Conservation (phyloP, 2,113 vertebrate genomes). For the Turnix velox region DNA sequence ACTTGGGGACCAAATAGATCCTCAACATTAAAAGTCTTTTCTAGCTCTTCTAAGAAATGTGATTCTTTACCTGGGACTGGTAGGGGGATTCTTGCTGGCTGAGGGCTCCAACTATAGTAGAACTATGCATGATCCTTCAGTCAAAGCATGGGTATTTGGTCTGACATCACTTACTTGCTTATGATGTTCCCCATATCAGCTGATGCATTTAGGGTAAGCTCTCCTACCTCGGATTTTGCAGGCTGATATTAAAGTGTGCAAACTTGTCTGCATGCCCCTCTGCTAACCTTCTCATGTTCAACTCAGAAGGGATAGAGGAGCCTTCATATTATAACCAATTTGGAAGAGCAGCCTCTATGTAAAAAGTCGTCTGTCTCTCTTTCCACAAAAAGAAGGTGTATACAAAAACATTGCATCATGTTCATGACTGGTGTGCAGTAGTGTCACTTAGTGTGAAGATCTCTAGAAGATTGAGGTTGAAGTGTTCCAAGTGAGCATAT, state of each 20-base stretch:
- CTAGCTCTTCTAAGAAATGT: not conserved
- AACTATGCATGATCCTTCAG: not conserved
- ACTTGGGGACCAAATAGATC: not conserved
- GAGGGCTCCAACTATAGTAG: not conserved
- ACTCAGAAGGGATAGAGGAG: not conserved
- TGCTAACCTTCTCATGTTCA: not conserved
- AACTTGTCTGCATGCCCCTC: not conserved
- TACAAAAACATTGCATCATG: not conserved
- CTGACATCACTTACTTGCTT: not conserved
- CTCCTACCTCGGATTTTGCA: not conserved
- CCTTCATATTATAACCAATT: rapidly evolving
- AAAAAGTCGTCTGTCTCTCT: not conserved
- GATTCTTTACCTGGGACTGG: not conserved
- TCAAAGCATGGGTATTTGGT: not conserved
- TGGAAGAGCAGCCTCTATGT: not conserved
- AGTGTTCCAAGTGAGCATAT: not conserved
- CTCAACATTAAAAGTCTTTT: not conserved
- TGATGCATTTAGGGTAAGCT: not conserved
- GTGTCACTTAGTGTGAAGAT: not conserved
- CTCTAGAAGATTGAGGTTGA: not conserved
- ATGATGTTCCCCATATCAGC: not conserved
- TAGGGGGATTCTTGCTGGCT: not conserved
- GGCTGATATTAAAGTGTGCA: not conserved
- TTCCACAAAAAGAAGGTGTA: not conserved
- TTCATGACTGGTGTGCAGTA: not conserved